Evolutionary conservation across 1,140 invertebrate species (phyloP), one percentile per base, ranked within the genome.

Genomic region (Metopolophium dirhodum): DNA sequence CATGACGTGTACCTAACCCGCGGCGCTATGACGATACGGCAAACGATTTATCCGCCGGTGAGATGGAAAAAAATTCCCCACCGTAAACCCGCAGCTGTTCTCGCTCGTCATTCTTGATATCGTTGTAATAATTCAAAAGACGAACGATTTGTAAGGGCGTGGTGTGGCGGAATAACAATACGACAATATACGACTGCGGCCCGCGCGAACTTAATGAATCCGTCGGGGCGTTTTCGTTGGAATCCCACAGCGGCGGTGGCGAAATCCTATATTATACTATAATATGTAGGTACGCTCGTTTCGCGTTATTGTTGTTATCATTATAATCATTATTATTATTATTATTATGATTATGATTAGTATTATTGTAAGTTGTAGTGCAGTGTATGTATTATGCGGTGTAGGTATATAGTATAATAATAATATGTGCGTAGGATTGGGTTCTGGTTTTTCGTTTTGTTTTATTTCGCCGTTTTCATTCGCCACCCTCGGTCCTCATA

Each of bases 61-160:
- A 77, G 61, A n/a, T 18, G 61, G n/a, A 77, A 77, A 61, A 54
- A 77, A 77, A n/a, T 77, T 35, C n/a, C 6, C 61, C 0, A 4
- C 14, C 30, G 14, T 18, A 77, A 77, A 77, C 61, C 11, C 61
- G 0, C 61, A 77, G 30, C n/a, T n/a, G 0, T 77, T 77, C 6
- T 77, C n/a, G 23, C 14, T 77, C 61, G 30, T 77, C 61, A 45
- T 26, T 51, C 90, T 57, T 23, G 88, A 90, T 77, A 77, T 68
- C 57, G 89, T n/a, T 41, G 54, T 47, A 90, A 90, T 90, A 90
- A 90, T n/a, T 90, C 89, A 47, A 61, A 35, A 41, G 61, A 30
- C 89, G 37, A 45, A 90, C 54, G 54, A 90, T 57, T 54, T 77
- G n/a, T n/a, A 54, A 77, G 61, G 30, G 61, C 61, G 61, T 68